Percentiles rank a stretch among this genome's conserved stretches.
phyloP scores from a whole-genome alignment of 2,888 invertebrate species.

The Chironomus tentans region DNA sequence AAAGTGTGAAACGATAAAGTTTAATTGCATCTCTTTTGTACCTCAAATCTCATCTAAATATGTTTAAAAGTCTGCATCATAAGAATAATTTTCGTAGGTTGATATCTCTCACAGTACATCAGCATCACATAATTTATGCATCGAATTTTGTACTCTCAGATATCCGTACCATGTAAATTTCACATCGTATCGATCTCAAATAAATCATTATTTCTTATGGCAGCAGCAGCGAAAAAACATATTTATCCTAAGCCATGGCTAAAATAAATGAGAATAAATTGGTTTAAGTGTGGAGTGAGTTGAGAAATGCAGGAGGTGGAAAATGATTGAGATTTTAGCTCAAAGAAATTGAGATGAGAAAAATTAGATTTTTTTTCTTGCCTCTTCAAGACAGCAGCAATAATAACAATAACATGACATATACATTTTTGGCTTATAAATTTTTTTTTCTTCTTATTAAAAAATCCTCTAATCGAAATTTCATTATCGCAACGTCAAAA shows the following conservation, averaged over 20 bases:
- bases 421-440: neutral
- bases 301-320: neutral
- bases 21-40: too few relatives aligned
- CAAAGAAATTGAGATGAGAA: slow-evolving; percentile 11
- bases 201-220: slow-evolving; percentile 21
- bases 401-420: slow-evolving; percentile 6
- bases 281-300: neutral
- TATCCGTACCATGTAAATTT: slow-evolving; percentile 9
- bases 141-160: neutral
- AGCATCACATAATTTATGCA: slow-evolving; percentile 22
- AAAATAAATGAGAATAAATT: neutral
- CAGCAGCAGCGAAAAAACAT: neutral
- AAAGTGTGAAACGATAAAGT: too few relatives aligned
- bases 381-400: neutral
- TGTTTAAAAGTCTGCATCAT: too few relatives aligned
- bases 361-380: too few relatives aligned
- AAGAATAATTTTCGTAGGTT: neutral
- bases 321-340: slow-evolving; percentile 11
- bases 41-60: too few relatives aligned
- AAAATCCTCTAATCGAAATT: slow-evolving; percentile 10
- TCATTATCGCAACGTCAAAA: slow-evolving; percentile 13
- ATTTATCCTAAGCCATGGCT: neutral
- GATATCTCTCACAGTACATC: neutral
- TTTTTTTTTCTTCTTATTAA: neutral
- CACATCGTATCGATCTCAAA: slow-evolving; percentile 14